phyloP scores from a whole-genome alignment of 1,140 invertebrate genomes.

The Cotesia chilonis region DNA sequence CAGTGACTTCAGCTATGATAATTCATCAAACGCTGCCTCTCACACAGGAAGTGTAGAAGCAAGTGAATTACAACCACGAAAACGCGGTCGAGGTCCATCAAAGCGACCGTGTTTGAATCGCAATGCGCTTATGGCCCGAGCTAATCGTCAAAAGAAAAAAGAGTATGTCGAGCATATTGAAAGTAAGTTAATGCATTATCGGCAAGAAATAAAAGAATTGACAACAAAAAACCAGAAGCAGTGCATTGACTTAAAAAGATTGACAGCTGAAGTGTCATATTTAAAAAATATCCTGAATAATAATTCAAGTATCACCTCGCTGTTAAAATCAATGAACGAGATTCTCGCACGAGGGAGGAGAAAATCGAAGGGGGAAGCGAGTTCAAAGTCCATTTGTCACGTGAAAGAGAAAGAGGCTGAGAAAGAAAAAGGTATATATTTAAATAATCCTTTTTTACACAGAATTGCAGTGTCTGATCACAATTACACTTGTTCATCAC shows the following conservation, averaged over 20 bases:
- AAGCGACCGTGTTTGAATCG: conserved; percentile 57
- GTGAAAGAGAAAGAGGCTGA: background rate
- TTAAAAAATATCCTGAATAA: conserved; percentile 67
- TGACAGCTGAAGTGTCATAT: conserved; percentile 66
- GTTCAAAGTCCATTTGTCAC: background rate
- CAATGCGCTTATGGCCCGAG: conserved; percentile 70
- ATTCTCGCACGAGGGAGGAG: conserved; percentile 17
- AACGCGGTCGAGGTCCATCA: conserved; percentile 52
- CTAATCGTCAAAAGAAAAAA: conserved; percentile 70
- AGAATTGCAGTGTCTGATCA: conserved; percentile 18
- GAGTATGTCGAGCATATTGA: conserved; percentile 68
- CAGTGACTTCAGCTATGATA: no score
- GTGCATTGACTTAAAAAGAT: conserved; percentile 57
- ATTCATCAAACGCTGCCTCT: no score
- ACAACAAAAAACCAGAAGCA: conserved; percentile 62
- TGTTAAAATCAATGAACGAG: conserved; percentile 63
- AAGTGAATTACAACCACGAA: conserved; percentile 6
- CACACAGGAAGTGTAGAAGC: no score
- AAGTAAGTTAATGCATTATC: conserved; percentile 59
- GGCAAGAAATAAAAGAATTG: conserved; percentile 64
- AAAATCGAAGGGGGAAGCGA: background rate
- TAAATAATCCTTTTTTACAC: conserved; percentile 10
- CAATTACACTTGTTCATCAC: conserved; percentile 9
- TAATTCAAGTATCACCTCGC: conserved; percentile 59
- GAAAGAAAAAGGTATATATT: conserved; percentile 12